phyloP scores from a whole-genome alignment of 2,888 invertebrate genomes.

The Selenia dentaria region DNA sequence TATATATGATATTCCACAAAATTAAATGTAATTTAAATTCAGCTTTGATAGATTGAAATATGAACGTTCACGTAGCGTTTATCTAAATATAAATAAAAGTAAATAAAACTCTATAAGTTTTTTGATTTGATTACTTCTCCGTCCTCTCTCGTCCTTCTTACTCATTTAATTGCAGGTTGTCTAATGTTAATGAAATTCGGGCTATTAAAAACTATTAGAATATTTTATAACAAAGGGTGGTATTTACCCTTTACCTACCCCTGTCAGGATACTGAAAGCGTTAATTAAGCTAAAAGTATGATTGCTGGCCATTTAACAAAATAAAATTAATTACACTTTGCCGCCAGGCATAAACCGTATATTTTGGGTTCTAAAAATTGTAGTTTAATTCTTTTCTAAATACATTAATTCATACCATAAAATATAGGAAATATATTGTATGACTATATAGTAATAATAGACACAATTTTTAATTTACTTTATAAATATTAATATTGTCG shows the following conservation, averaged over 20 bases:
- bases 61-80: too few species aligned
- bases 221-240: conserved; percentile 63
- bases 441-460: too few species aligned
- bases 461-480: conserved; percentile 37
- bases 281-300: conserved; percentile 75
- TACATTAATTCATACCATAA: too few species aligned
- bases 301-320: conserved; percentile 59
- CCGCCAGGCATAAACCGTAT: conserved; percentile 2
- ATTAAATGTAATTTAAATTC: too few species aligned
- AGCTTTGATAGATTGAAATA: too few species aligned
- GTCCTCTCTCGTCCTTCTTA: conserved; percentile 28
- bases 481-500: conserved; percentile 56
- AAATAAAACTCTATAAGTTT: too few species aligned
- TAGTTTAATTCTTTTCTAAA: too few species aligned
- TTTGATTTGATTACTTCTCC: too few species aligned
- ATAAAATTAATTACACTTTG: conserved; percentile 53
- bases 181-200: conserved; percentile 66
- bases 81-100: too few species aligned
- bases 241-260: conserved; percentile 50
- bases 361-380: too few species aligned
- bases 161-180: conserved; percentile 76
- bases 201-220: conserved; percentile 80
- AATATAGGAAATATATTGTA: too few species aligned
- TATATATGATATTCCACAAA: too few species aligned
- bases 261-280: conserved; percentile 54